phyloP scores from a whole-genome alignment of 2,113 vertebrate genomes.

The Anser cygnoides region DNA sequence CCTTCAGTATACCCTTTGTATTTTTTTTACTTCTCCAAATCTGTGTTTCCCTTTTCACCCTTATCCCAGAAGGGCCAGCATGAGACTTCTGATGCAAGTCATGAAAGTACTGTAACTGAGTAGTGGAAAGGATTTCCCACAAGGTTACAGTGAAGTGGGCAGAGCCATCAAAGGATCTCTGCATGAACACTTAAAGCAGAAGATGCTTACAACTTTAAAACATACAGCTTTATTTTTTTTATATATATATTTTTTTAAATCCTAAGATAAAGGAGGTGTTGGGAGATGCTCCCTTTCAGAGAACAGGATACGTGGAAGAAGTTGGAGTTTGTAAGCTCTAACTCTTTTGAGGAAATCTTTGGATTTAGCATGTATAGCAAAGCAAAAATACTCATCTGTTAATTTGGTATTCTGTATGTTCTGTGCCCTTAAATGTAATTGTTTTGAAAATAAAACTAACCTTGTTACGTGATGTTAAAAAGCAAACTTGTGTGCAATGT shows the following conservation, averaged over 20 bases:
- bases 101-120: slow-evolving; percentile 1
- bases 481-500: slow-evolving; percentile 69
- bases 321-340: slow-evolving; percentile 20
- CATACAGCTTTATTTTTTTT: slow-evolving; percentile 61
- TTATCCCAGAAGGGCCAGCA: slow-evolving; percentile 42
- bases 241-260: slow-evolving; percentile 69
- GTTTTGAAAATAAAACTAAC: slow-evolving; percentile 71
- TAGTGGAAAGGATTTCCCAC: background rate
- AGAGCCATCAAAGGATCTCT: slow-evolving; percentile 8
- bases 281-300: slow-evolving; percentile 1
- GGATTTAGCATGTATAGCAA: slow-evolving; percentile 64
- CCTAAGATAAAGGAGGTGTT: slow-evolving; percentile 32
- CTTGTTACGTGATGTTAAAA: slow-evolving; percentile 68
- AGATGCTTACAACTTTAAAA: slow-evolving; percentile 44
- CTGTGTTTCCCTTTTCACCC: background rate
- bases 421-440: slow-evolving; percentile 71
- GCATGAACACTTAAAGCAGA: background rate
- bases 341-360: slow-evolving; percentile 54
- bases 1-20: slow-evolving; percentile 6
- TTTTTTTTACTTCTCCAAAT: slow-evolving; percentile 30
- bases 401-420: slow-evolving; percentile 61
- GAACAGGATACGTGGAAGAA: slow-evolving; percentile 11
- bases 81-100: slow-evolving; percentile 60
- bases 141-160: background rate
- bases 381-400: slow-evolving; percentile 56